phyloP scores from a whole-genome alignment of 2,797 vertebrate species.

The Lepus townsendii region DNA sequence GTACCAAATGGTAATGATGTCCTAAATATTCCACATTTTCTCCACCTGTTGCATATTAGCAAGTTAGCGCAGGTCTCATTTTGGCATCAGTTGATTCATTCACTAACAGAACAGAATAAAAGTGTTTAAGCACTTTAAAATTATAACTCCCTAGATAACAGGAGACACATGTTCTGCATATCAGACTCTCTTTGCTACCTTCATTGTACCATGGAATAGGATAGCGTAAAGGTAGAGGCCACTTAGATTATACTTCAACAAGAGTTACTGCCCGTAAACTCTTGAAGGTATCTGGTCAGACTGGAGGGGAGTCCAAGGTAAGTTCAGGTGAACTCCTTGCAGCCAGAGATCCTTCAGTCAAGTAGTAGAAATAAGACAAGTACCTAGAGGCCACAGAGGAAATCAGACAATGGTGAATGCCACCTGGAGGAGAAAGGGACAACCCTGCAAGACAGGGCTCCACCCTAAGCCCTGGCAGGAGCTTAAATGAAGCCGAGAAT shows the following conservation, averaged over 20 bases:
- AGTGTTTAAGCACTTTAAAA: neutral
- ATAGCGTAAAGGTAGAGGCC: neutral
- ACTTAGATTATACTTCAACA: neutral
- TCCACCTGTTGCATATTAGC: neutral
- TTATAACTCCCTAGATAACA: neutral
- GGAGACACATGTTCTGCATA: neutral
- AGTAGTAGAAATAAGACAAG: neutral
- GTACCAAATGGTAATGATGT: neutral
- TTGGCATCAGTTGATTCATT: neutral
- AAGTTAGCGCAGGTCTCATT: conserved; percentile 1
- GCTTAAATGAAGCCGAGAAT: neutral
- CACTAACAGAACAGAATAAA: neutral
- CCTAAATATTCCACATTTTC: neutral
- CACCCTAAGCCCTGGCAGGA: neutral
- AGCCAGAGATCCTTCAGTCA: neutral
- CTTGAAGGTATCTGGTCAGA: neutral
- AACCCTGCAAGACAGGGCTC: neutral
- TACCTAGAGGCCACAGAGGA: neutral
- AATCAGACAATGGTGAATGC: neutral
- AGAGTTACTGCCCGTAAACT: neutral
- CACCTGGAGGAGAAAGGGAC: neutral
- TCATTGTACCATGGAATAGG: neutral
- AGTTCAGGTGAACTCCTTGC: neutral
- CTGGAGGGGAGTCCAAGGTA: neutral
- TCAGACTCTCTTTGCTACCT: neutral